These are phyloP conservation scores for Trinorchestia longiramus DNA, from an alignment of 1,140 invertebrate species.

Conservation along the genomic window DNA sequence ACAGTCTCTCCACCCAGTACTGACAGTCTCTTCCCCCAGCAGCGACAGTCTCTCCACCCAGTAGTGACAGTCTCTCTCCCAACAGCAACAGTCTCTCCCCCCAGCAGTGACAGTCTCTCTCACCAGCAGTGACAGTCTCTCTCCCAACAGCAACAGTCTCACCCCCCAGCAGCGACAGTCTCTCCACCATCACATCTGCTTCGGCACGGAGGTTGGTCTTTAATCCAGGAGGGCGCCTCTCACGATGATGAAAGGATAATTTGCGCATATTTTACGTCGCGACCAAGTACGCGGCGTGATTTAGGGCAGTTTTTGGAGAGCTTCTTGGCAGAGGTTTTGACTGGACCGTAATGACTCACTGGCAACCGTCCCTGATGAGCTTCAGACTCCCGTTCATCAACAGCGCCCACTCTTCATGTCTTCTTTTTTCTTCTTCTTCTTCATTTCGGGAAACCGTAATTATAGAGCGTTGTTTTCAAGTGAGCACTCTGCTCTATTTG, in stretches of 20 bases:
- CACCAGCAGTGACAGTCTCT: too few species aligned
- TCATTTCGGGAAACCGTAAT: constrained; percentile 11
- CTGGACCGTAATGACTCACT: constrained; percentile 43
- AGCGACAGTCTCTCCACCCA: too few species aligned
- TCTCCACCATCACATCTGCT: neutral
- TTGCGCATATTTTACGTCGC: constrained; percentile 54
- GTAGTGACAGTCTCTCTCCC: too few species aligned
- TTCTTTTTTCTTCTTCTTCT: neutral
- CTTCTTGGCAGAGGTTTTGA: constrained; percentile 50
- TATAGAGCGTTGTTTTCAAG: neutral
- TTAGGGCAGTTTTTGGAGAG: constrained; percentile 52
- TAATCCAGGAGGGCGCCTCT: constrained; percentile 39
- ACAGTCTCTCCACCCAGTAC: too few species aligned
- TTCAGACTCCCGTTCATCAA: constrained; percentile 42
- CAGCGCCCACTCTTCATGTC: neutral
- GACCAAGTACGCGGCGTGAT: constrained; percentile 47
- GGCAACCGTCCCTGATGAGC: constrained; percentile 41
- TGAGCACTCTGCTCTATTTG: neutral
- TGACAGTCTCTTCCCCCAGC: too few species aligned
- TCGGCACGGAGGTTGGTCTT: constrained; percentile 25
- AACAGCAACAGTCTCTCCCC: too few species aligned
- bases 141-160: too few species aligned
- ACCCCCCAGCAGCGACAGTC: too few species aligned
- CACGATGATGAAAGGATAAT: constrained; percentile 52
- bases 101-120: too few species aligned